Conservation (phyloP, 1,140 invertebrate genomes). For the Proctacanthus coquilletti region DNA sequence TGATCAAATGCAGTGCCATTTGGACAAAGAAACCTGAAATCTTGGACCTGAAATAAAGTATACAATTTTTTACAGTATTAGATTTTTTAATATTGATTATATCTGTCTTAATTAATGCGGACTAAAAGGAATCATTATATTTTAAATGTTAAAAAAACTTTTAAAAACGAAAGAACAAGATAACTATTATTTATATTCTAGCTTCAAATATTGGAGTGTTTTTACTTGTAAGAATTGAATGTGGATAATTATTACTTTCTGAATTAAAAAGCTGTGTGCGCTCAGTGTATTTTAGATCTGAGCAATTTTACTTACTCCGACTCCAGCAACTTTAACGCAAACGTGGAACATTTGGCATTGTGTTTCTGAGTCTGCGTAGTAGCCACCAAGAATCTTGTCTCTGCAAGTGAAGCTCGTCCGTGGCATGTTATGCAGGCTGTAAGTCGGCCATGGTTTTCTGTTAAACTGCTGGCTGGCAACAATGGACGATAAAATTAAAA, state of each 20-base stretch:
- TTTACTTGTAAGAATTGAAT: too few relatives aligned
- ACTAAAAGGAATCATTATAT: too few relatives aligned
- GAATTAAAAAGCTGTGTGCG: too few relatives aligned
- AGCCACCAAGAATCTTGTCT: conserved; percentile 76
- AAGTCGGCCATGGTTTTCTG: conserved; percentile 41
- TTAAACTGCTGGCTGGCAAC: too few relatives aligned
- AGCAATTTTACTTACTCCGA: conserved; percentile 37
- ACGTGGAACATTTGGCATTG: conserved; percentile 88
- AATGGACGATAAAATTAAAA: too few relatives aligned
- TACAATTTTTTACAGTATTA: too few relatives aligned
- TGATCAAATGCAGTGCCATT: conserved; percentile 87
- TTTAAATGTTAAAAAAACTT: not conserved
- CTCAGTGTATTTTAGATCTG: too few relatives aligned
- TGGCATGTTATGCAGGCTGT: conserved; percentile 65
- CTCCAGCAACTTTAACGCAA: conserved; percentile 65
- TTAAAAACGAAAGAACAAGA: conserved; percentile 25
- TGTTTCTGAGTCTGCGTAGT: conserved; percentile 80
- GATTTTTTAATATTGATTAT: too few relatives aligned
- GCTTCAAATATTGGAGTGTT: conserved; percentile 10
- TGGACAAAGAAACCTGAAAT: conserved; percentile 75
- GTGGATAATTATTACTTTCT: too few relatives aligned
- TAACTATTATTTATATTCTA: conserved; percentile 16
- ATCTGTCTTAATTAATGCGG: not conserved
- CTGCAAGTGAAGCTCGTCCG: conserved; percentile 72
- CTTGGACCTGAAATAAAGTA: conserved; percentile 43